Conservation (phyloP, 1,140 invertebrate species). For the Oedothorax gibbosus region DNA sequence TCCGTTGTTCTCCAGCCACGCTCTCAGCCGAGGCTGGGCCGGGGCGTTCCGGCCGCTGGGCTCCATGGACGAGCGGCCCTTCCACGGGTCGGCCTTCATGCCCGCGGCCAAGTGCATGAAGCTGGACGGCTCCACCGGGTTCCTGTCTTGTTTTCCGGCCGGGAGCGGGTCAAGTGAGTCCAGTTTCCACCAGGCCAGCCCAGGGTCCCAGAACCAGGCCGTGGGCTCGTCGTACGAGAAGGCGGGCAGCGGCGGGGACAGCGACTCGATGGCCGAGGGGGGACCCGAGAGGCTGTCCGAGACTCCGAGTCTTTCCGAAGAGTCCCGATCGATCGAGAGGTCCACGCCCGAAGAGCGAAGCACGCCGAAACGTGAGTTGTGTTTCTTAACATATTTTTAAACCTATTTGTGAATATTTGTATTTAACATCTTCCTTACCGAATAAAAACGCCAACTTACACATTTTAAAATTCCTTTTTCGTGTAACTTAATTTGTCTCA, state of each 20-base stretch:
- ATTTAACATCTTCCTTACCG: too few relatives aligned
- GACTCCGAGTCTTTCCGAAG: conserved; percentile 72
- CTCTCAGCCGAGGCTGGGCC: conserved; percentile 69
- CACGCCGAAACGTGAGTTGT: conserved; percentile 72
- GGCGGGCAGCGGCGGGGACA: conserved; percentile 67
- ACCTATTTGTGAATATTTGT: too few relatives aligned
- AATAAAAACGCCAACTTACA: too few relatives aligned
- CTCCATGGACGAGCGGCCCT: conserved; percentile 30
- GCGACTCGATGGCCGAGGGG: conserved; percentile 66
- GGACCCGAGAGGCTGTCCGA: conserved; percentile 69
- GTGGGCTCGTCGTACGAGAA: conserved; percentile 29
- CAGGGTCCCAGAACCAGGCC: conserved; percentile 69
- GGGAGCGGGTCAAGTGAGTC: conserved; percentile 6
- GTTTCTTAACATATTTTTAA: neutral
- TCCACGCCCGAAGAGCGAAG: conserved; percentile 73
- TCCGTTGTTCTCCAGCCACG: conserved; percentile 73
- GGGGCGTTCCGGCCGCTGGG: conserved; percentile 70
- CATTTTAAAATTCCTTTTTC: too few relatives aligned
- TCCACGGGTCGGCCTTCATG: conserved; percentile 64
- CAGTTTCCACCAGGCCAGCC: conserved; percentile 40
- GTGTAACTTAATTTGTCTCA: too few relatives aligned
- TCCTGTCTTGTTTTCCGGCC: conserved; percentile 68
- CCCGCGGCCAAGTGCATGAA: conserved; percentile 71
- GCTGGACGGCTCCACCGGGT: conserved; percentile 61
- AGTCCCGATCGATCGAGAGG: conserved; percentile 69